phyloP scores from a whole-genome alignment of 2,888 invertebrate genomes.

The Thereva unica region DNA sequence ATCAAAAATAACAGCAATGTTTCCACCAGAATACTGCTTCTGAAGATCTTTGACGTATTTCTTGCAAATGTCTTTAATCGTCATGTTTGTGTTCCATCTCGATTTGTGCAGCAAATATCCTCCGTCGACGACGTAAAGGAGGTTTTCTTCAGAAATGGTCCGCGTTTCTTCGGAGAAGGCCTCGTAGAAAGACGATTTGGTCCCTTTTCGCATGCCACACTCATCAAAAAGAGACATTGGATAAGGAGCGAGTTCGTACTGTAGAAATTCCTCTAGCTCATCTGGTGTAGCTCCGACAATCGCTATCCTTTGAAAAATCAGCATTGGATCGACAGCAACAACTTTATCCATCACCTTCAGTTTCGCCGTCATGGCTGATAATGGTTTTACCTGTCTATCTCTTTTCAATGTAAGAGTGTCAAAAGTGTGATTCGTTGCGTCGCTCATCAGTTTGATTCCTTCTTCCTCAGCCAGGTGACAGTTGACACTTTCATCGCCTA shows the following conservation, averaged over 20 bases:
- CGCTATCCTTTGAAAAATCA: conserved; percentile 25
- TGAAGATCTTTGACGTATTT: not conserved
- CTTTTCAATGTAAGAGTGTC: not conserved
- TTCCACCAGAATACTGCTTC: conserved; percentile 7
- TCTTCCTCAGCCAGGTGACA: conserved; percentile 29
- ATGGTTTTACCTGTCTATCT: not conserved
- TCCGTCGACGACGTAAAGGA: conserved; percentile 9
- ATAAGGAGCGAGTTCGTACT: conserved; percentile 16
- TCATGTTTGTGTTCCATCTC: conserved; percentile 4
- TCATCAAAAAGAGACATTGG: conserved; percentile 27
- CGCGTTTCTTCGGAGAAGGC: conserved; percentile 11
- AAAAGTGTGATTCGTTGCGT: not conserved
- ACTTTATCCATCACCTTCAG: conserved; percentile 17
- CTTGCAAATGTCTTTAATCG: conserved; percentile 3
- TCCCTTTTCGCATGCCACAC: no score
- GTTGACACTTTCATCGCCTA: conserved; percentile 37
- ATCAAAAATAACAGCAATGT: conserved; percentile 17
- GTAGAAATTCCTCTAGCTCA: conserved; percentile 14
- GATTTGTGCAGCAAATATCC: conserved; percentile 21
- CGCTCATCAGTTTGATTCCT: conserved; percentile 3
- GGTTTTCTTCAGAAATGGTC: not conserved
- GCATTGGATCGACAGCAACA: conserved; percentile 29
- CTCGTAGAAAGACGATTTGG: no score
- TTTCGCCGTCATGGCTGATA: conserved; percentile 1
- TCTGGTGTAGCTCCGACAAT: conserved; percentile 9